Base-by-base conservation (phyloP, 1,140 invertebrate genomes). In the Bombus polaris region DNA sequence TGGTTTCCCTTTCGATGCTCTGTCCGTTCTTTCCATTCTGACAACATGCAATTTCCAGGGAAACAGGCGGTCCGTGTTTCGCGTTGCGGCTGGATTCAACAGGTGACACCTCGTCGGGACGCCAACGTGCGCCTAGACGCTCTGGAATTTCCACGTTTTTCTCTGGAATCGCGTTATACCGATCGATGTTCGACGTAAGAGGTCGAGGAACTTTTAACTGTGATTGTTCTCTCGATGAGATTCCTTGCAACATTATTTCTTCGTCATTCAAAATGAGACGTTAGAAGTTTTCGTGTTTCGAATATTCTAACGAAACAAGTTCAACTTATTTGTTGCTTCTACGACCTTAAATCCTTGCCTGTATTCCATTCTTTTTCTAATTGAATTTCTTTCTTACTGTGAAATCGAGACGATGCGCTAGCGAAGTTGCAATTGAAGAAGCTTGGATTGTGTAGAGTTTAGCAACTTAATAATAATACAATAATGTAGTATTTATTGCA, bases 81-180 rank as follows among this genome's bases (percentile, higher is more conserved):
- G 72, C 59, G 70, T 87, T 32, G 47, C 65, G 39, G 65, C n/a
- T 65, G 62, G 68, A 90, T 89, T 90, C 89, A 90, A 90, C 89
- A 89, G 89, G 89, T 90, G 88, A 90, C 88, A 85, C 42, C 77
- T 89, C 57, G 44, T 57, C 83, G 70, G n/a, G 75, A 59, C 42
- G 57, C 18, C 62, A 75, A 57, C 42, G 65, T n/a, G n/a, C 57
- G 39, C 42, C 39, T 25, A 74, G 57, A 72, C 35, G 53, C 35
- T 66, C 15, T 15, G 25, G 42, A 65, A 79, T 72, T 85, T 84
- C 37, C 66, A 57, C 39, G 28, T n/a, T 83, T 75, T 74, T 62
- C 57, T 42, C 18, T 47, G 75, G 32, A 44, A n/a, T 32, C 13
- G 66, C 28, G 32, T 66, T 32, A 66, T 22, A 12, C 18, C 39